Evolutionary conservation across 2,888 invertebrate genomes (phyloP), one percentile per base, ranked within the genome.

Genomic region (Polymixis flavicincta): DNA sequence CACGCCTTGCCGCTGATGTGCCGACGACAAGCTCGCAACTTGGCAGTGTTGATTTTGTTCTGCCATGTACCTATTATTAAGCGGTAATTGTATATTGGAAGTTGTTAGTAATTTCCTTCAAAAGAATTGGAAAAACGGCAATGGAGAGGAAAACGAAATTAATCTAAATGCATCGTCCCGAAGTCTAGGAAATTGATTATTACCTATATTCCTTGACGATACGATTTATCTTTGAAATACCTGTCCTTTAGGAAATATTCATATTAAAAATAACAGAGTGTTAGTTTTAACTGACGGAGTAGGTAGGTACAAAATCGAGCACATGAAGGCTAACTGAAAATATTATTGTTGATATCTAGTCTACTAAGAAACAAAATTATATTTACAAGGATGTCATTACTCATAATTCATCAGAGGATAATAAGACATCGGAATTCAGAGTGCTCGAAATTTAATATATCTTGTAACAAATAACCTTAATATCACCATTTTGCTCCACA

Each of bases 1-100:
- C 92, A 90, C 95, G 96, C 96, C 96, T 92, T 80, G 70, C 80
- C 75, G 89, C 87, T 92, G 94, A 93, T 91, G 92, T 88, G 90
- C 88, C 86, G 92, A 90, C 92, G 92, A 92, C 92, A 90, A 91
- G 90, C 90, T 87, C 88, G 89, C 91, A 89, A 90, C 80, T 84
- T 87, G 83, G 79, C 86, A 74, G 71, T 90, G 89, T 89, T 87
- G 84, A 89, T 90, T 90, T 87, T 89, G 82, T 86, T 83, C 71
- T 85, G 70, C 64, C 69, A 81, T 78, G 72, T 78, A 59, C 54
- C 61, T 65, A 82, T 80, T 86, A 81, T 79, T 85, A 83, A 78
- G 32, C 11, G 71, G 32, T 88, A 82, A 87, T 87, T 85, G 78
- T 80, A 78, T 79, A 77, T 77, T 74, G n/a, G 67, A 65, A 63